These are phyloP conservation scores for Pitta sordida DNA, from an alignment of 2,113 vertebrate genomes.

Conservation along the genomic window DNA sequence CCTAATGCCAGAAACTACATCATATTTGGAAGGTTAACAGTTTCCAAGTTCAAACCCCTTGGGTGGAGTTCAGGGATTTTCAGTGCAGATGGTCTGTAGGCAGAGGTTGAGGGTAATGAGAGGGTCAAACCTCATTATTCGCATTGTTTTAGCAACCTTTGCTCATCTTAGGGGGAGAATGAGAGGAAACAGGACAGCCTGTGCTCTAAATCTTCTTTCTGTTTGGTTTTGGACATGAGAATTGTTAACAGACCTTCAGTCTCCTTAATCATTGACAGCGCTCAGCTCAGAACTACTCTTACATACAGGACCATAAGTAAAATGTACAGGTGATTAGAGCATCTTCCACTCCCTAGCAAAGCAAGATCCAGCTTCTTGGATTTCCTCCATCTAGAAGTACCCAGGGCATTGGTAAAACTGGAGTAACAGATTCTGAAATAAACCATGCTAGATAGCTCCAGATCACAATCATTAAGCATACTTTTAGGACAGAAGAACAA, in stretches of 20 bases:
- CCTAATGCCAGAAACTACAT: constrained; percentile 11
- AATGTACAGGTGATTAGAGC: neutral
- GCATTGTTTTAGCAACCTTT: constrained; percentile 12
- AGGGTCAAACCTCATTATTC: constrained; percentile 4
- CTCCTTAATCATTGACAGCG: neutral
- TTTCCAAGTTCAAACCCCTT: constrained; percentile 4
- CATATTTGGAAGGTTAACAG: constrained; percentile 3
- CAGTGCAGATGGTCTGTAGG: neutral
- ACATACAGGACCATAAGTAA: neutral
- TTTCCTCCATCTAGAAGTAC: neutral
- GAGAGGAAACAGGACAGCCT: neutral
- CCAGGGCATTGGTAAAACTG: neutral
- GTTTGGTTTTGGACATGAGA: neutral
- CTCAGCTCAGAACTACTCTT: neutral
- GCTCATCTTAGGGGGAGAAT: neutral
- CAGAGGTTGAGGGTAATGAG: constrained; percentile 1
- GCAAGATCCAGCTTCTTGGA: neutral
- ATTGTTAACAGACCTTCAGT: neutral
- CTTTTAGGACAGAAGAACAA: neutral
- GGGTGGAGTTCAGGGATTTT: constrained; percentile 31
- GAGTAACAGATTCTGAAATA: neutral
- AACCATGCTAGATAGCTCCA: neutral
- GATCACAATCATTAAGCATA: neutral
- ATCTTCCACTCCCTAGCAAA: neutral
- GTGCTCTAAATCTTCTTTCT: neutral